phyloP scores from a whole-genome alignment of 1,140 invertebrate species.

The Pomacea maculata region DNA sequence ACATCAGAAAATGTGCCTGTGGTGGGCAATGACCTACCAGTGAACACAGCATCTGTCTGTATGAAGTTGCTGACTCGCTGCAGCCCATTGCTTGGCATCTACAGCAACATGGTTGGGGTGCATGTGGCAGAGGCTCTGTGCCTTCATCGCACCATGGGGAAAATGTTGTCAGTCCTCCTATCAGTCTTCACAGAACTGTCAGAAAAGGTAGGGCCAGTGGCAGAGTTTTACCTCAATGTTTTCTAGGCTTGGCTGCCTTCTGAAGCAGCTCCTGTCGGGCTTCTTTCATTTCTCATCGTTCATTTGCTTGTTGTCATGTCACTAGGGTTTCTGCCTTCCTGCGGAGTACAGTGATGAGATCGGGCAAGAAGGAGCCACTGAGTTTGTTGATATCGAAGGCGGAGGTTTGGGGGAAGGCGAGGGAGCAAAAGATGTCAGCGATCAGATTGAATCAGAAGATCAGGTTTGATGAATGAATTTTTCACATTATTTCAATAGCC shows the following conservation, averaged over 20 bases:
- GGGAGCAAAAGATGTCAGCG: slow-evolving; percentile 92
- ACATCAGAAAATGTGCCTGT: neutral
- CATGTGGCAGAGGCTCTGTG: slow-evolving; percentile 80
- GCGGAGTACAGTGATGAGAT: slow-evolving; percentile 74
- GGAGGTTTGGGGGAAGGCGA: slow-evolving; percentile 90
- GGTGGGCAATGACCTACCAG: neutral
- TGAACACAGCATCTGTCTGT: slow-evolving; percentile 1
- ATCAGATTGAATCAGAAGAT: slow-evolving; percentile 91
- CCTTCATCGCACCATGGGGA: slow-evolving; percentile 79
- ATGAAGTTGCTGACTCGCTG: slow-evolving; percentile 30
- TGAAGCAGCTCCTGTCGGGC: no score
- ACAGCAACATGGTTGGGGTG: slow-evolving; percentile 78
- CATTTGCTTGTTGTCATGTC: neutral
- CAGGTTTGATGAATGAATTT: slow-evolving; percentile 64
- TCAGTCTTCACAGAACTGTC: slow-evolving; percentile 86
- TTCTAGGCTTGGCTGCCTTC: no score
- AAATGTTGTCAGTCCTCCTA: slow-evolving; percentile 84
- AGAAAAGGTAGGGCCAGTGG: slow-evolving; percentile 72
- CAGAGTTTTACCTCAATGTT: no score
- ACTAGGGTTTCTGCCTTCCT: slow-evolving; percentile 90
- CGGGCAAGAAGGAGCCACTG: slow-evolving; percentile 60
- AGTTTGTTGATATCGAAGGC: slow-evolving; percentile 72
- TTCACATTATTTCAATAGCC: no score
- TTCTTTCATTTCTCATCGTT: neutral
- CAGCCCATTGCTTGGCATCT: slow-evolving; percentile 80